A percentile compares a stretch with the other conserved stretches of the same genome.
Conservation (phyloP, 1,140 invertebrate genomes). For the Stenopsyche tienmushanensis region DNA sequence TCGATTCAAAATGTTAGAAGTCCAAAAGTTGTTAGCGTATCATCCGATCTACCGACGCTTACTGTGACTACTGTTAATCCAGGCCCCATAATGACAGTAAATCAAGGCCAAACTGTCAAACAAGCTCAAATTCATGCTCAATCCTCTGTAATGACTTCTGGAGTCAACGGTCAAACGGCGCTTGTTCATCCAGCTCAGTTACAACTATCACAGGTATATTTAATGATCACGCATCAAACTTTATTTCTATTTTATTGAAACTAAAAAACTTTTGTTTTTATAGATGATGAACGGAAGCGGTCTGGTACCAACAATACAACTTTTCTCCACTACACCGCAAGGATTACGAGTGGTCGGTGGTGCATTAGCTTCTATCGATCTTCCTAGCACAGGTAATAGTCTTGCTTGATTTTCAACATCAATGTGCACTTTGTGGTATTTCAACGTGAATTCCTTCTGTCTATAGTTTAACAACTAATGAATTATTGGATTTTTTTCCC, state of each 20-base stretch:
- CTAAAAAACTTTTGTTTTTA: constrained; percentile 15
- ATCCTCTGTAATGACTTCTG: constrained; percentile 20
- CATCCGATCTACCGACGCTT: constrained; percentile 28
- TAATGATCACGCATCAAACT: not conserved
- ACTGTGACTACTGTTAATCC: constrained; percentile 37
- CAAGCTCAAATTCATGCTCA: constrained; percentile 16
- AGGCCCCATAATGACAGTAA: constrained; percentile 31
- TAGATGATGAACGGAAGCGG: constrained; percentile 51
- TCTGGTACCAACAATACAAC: constrained; percentile 48
- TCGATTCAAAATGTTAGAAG: constrained; percentile 15
- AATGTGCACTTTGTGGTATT: not conserved
- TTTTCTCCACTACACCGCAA: constrained; percentile 48
- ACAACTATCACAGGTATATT: constrained; percentile 49
- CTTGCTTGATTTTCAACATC: not conserved
- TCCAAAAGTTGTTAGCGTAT: constrained; percentile 17
- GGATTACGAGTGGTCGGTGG: constrained; percentile 49
- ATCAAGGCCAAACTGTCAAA: constrained; percentile 17
- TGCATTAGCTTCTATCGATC: constrained; percentile 39
- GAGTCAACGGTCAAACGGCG: constrained; percentile 31
- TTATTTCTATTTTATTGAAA: not conserved
- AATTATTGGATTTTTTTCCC: no score
- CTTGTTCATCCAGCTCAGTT: constrained; percentile 53
- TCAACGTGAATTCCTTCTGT: no score
- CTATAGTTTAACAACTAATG: no score
- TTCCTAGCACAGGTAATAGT: constrained; percentile 37